A percentile compares a stretch with the other conserved stretches of the same genome.
These are phyloP conservation scores for Meghimatium bilineatum DNA, from an alignment of 2,888 invertebrate species.

Conservation along the genomic window DNA sequence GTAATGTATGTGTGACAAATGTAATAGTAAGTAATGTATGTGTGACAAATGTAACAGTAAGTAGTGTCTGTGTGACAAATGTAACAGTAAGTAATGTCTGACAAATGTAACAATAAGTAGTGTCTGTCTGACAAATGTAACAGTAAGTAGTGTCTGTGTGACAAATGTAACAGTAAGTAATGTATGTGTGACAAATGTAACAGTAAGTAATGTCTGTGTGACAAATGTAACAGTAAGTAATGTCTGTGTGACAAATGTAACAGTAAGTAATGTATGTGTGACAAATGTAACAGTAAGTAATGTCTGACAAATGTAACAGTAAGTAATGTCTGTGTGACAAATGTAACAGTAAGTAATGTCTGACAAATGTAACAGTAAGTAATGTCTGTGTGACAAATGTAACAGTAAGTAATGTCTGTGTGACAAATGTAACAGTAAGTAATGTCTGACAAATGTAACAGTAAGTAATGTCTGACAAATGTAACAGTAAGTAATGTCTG, in stretches of 20 bases:
- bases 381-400: conserved; percentile 75
- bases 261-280: conserved; percentile 76
- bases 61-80: conserved; percentile 76
- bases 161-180: conserved; percentile 73
- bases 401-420: conserved; percentile 76
- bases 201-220: conserved; percentile 76
- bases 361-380: conserved; percentile 75
- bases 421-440: conserved; percentile 75
- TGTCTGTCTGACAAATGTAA: conserved; percentile 76
- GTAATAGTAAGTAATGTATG: conserved; percentile 75
- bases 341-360: conserved; percentile 76
- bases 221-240: conserved; percentile 73
- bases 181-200: conserved; percentile 76
- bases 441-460: conserved; percentile 75
- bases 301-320: conserved; percentile 75
- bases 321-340: conserved; percentile 75
- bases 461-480: conserved; percentile 76
- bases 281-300: conserved; percentile 74
- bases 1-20: conserved; percentile 75
- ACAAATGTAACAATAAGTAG: conserved; percentile 74
- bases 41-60: conserved; percentile 76
- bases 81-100: conserved; percentile 76
- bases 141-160: conserved; percentile 76
- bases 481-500: conserved; percentile 75
- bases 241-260: conserved; percentile 76